Conservation (phyloP, 2,888 invertebrate genomes). For the Drosophila eohydei region DNA sequence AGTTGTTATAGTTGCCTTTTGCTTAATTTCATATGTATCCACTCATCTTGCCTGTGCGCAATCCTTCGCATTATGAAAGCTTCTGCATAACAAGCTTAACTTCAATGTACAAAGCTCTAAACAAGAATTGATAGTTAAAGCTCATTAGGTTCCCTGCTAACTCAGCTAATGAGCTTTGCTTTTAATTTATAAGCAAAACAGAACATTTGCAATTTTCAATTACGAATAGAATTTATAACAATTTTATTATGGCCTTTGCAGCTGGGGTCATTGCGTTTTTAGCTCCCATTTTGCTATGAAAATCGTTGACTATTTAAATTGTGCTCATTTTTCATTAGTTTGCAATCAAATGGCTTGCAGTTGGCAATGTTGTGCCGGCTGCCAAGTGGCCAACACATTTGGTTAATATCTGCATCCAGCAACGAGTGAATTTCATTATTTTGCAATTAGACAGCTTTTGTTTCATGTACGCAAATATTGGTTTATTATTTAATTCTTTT, state of each 20-base stretch:
- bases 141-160: background rate
- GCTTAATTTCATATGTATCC: background rate
- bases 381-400: conserved; percentile 30
- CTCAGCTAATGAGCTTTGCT: background rate
- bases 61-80: background rate
- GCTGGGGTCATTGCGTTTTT: background rate
- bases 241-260: background rate
- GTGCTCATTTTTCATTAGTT: conserved; percentile 21
- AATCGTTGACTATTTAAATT: background rate
- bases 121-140: background rate
- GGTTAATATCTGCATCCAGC: conserved; percentile 16
- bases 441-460: conserved; percentile 47
- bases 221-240: background rate
- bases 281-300: background rate
- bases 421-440: conserved; percentile 45
- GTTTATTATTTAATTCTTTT: conserved; percentile 31
- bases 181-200: background rate
- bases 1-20: background rate
- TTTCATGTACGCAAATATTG: conserved; percentile 48
- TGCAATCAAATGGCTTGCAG: conserved; percentile 21
- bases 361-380: background rate
- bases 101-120: background rate
- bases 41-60: background rate
- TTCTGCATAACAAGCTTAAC: background rate
- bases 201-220: background rate